Evolutionary conservation across 2,797 vertebrate genomes (phyloP).

Genomic region (Vespertilio murinus): DNA sequence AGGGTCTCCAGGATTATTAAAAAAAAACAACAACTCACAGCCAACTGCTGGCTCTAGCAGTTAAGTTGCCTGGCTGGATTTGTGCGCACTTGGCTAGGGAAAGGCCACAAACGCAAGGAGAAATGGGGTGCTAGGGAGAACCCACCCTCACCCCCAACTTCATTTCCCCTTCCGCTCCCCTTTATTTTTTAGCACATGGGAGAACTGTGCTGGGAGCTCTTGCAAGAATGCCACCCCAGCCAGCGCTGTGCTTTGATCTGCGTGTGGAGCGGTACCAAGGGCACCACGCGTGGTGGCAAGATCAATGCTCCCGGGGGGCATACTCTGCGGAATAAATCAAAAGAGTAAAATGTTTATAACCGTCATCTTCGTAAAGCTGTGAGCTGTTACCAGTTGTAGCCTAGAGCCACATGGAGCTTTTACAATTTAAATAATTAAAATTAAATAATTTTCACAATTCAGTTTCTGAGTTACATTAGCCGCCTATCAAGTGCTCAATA

Average conservation of each 20-base stretch:
- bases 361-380: neutral
- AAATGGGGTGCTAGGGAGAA: neutral
- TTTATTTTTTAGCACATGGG: neutral
- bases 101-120: conserved; percentile 2
- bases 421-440: conserved; percentile 11
- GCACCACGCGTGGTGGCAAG: neutral
- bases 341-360: neutral
- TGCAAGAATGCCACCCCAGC: neutral
- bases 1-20: neutral
- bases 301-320: neutral
- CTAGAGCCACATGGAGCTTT: neutral
- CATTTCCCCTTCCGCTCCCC: neutral
- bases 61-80: neutral
- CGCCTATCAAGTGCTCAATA: neutral
- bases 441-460: neutral
- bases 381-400: neutral
- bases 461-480: neutral
- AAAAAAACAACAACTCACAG: neutral
- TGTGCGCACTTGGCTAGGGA: neutral
- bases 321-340: neutral
- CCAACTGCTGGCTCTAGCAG: neutral
- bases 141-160: neutral
- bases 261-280: neutral
- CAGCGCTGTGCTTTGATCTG: neutral
- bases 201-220: neutral